Base-by-base conservation (phyloP, 2,888 invertebrate genomes). In the Luffia ferchaultella region DNA sequence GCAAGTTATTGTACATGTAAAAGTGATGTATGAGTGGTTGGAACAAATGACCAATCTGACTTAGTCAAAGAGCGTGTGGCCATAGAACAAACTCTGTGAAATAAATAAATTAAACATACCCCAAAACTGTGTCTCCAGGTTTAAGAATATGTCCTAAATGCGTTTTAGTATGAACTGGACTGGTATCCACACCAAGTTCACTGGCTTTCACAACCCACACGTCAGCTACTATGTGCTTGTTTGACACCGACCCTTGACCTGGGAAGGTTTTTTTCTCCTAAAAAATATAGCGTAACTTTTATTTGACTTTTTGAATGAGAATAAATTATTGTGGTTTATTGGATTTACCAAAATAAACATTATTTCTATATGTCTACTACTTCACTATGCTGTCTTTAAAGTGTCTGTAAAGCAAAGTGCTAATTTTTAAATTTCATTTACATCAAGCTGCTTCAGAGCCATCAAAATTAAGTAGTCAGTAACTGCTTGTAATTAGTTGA, bases 101-200 rank as follows among this genome's bases (percentile, higher is more conserved):
- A n/a, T n/a, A n/a, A n/a, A n/a, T n/a, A n/a, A n/a, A n/a, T n/a
- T n/a, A n/a, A 20, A 2, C 69, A 79, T 87, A 97, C 90, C 98
- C 98, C 56, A 98, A 73, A 20, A 92, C 98, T 1, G 93, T 90
- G 73, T 99, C 99, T 5, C 98, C 98, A 44, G 93, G 92, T 65
- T 93, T 93, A 45, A 99, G 83, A 55, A 98, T 74, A 70, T 97
- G 95, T 0, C 99, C 99, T 46, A 99, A 83, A 84, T 99, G 99
- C 1, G 97, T 96, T 57, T 93, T 89, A 5, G 95, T 90, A 67
- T 97, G 97, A 57, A 93, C 89, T 0, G 91, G 89, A 60, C 89
- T 93, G 44, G 93, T 91, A 55, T 90, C 91, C 1, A 90, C 79
- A 1, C 98, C 98, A 48, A 96, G 76, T 61, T 96, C 95, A 50